These are phyloP conservation scores for Cotesia vestalis DNA, from an alignment of 1,140 invertebrate species.

Conservation along the genomic window DNA sequence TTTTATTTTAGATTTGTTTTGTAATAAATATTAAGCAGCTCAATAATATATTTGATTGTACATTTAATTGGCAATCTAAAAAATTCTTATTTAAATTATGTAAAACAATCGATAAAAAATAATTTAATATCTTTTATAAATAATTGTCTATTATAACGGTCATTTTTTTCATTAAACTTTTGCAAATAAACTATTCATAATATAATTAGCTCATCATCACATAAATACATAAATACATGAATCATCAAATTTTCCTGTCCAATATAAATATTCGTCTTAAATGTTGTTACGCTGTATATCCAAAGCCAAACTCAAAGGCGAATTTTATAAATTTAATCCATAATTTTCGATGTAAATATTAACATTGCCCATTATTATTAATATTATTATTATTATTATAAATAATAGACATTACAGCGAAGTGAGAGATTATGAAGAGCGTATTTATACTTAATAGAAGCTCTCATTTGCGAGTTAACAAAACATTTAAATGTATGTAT, in stretches of 20 bases:
- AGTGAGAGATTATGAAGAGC: slow-evolving; percentile 14
- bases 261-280: slow-evolving; percentile 40
- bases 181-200: slow-evolving; percentile 4
- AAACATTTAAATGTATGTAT: slow-evolving; percentile 64
- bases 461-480: slow-evolving; percentile 28
- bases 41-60: slow-evolving; percentile 33
- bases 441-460: slow-evolving; percentile 18
- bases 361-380: slow-evolving; percentile 53
- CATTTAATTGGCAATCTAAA: slow-evolving; percentile 10
- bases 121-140: neutral
- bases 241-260: slow-evolving; percentile 32
- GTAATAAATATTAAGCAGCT: slow-evolving; percentile 34
- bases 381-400: slow-evolving; percentile 25
- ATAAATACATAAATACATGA: no score
- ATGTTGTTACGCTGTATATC: slow-evolving; percentile 51
- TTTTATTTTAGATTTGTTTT: slow-evolving; percentile 20
- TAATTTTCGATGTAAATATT: slow-evolving; percentile 66
- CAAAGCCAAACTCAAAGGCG: slow-evolving; percentile 46
- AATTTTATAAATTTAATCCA: slow-evolving; percentile 50
- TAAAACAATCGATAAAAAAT: slow-evolving; percentile 6
- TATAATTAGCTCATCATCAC: slow-evolving; percentile 14
- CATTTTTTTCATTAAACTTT: slow-evolving; percentile 11
- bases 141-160: neutral
- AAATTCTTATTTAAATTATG: neutral
- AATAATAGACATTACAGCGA: slow-evolving; percentile 25